These are phyloP conservation scores for Dioctria rufipes DNA, from an alignment of 2,888 invertebrate species.

Conservation along the genomic window DNA sequence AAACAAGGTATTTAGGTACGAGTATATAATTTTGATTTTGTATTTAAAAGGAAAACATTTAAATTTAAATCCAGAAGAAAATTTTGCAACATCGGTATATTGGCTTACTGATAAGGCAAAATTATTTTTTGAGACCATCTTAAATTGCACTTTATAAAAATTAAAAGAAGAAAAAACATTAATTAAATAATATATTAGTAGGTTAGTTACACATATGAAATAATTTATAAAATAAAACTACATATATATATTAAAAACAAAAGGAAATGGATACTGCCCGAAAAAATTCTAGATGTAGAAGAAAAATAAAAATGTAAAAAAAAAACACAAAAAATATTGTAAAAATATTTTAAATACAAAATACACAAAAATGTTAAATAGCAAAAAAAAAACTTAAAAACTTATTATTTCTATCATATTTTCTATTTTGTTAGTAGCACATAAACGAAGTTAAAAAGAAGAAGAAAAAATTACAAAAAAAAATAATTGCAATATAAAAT, in stretches of 20 bases:
- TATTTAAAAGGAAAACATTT: constrained; percentile 64
- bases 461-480: neutral
- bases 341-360: constrained; percentile 27
- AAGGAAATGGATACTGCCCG: constrained; percentile 42
- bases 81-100: constrained; percentile 66
- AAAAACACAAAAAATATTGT: constrained; percentile 3
- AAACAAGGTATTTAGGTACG: neutral
- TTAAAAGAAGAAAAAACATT: neutral
- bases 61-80: constrained; percentile 64
- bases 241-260: constrained; percentile 16
- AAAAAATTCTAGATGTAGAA: constrained; percentile 29
- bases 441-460: too few species aligned
- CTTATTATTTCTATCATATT: constrained; percentile 5
- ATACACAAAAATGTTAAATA: neutral
- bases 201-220: neutral
- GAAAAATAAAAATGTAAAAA: constrained; percentile 24
- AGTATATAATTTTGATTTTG: neutral
- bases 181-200: neutral
- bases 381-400: neutral
- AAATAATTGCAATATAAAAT: constrained; percentile 27
- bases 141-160: neutral
- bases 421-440: neutral
- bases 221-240: constrained; percentile 18
- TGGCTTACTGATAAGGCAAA: constrained; percentile 66
- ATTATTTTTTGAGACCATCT: constrained; percentile 62